Percentiles rank a stretch among this genome's conserved stretches.
Conservation (phyloP, 2,113 vertebrate species). For the Thamnophis sirtalis region DNA sequence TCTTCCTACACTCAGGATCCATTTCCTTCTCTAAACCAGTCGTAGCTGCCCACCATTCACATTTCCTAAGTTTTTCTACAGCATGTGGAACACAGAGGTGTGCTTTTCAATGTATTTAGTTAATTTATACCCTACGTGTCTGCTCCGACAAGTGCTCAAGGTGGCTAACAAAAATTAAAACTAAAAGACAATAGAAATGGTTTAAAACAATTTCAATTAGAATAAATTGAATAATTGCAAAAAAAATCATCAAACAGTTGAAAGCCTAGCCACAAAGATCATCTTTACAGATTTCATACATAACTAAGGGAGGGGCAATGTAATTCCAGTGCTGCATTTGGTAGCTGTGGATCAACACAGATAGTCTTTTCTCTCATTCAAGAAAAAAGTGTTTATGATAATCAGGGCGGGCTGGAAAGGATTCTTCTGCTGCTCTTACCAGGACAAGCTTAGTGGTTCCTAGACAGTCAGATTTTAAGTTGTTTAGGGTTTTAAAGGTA, state of each 20-base stretch:
- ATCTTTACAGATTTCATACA: not conserved
- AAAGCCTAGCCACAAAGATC: not conserved
- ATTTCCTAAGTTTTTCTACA: not conserved
- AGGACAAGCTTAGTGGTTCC: not conserved
- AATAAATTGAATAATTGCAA: not conserved
- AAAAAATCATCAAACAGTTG: not conserved
- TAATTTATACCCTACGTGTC: not conserved
- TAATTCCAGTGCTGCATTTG: not conserved
- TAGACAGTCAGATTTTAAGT: not conserved
- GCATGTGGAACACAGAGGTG: not conserved
- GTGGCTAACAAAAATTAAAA: not conserved
- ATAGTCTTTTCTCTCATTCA: not conserved
- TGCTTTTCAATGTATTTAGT: not conserved
- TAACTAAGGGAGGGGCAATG: not conserved
- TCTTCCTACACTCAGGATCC: not conserved
- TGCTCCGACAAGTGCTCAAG: not conserved
- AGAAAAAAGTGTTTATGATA: not conserved
- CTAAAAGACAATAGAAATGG: not conserved
- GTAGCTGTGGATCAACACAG: not conserved
- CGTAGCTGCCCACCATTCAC: not conserved
- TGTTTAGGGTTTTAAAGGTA: not conserved
- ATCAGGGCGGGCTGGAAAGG: not conserved
- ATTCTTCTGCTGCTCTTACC: not conserved
- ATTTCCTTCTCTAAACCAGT: not conserved
- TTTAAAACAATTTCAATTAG: not conserved